Evolutionary conservation across 2,113 vertebrate species (phyloP).

Genomic region (Apteryx owenii): DNA sequence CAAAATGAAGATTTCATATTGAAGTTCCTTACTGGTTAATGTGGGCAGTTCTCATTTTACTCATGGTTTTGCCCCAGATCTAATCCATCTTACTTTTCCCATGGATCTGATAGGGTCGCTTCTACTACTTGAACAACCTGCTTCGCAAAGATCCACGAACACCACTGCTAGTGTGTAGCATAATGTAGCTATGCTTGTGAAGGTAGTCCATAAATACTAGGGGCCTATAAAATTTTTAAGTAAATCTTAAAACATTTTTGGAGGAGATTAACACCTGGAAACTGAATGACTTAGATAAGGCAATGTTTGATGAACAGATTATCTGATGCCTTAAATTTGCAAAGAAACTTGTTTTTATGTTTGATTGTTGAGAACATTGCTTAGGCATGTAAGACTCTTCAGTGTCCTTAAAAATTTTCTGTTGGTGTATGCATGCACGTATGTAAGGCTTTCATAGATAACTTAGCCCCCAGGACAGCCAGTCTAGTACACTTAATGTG

Average conservation of each 20-base stretch:
- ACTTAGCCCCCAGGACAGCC: background rate
- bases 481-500: rapidly evolving
- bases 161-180: background rate
- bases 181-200: background rate
- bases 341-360: background rate
- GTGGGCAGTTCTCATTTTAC: background rate
- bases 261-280: background rate
- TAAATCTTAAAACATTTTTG: background rate
- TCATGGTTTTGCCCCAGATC: background rate
- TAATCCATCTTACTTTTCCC: background rate
- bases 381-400: background rate
- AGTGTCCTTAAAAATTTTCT: background rate
- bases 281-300: background rate
- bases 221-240: background rate
- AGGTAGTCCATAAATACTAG: background rate
- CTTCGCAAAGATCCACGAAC: background rate
- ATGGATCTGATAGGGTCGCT: background rate
- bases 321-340: background rate
- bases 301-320: background rate
- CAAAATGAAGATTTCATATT: background rate
- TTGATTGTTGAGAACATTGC: background rate
- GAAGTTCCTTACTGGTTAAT: background rate
- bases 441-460: background rate
- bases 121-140: background rate
- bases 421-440: background rate